These are phyloP conservation scores for Corvus moneduloides DNA, from an alignment of 2,113 vertebrate species.

Conservation along the genomic window DNA sequence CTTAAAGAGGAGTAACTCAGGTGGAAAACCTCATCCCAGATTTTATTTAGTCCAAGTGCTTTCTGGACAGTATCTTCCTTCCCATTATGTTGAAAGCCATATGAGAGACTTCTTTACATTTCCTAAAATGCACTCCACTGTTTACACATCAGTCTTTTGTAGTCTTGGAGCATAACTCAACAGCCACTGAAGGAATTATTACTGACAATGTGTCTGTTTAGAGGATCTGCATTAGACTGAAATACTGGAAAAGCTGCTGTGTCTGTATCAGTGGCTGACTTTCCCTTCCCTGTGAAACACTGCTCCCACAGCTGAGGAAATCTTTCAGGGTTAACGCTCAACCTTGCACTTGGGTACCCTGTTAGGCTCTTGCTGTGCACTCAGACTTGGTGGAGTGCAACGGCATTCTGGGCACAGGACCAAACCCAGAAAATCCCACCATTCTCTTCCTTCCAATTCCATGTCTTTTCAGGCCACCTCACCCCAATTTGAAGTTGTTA, in stretches of 20 bases:
- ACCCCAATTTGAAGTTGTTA: conserved; percentile 38
- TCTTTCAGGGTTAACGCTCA: neutral
- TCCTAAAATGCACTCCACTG: neutral
- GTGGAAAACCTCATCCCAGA: neutral
- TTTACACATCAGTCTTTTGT: neutral
- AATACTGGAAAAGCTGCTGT: neutral
- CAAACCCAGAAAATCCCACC: conserved; percentile 23
- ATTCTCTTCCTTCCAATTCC: conserved; percentile 15
- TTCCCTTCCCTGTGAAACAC: neutral
- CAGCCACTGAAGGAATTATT: neutral
- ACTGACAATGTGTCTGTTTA: neutral
- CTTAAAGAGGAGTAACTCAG: neutral
- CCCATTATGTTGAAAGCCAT: neutral
- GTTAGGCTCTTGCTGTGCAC: neutral
- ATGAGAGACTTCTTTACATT: neutral
- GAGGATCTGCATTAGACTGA: neutral
- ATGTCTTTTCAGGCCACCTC: conserved; percentile 35
- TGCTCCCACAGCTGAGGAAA: neutral
- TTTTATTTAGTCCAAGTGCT: neutral
- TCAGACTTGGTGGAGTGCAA: neutral
- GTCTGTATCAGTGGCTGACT: neutral
- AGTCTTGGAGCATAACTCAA: neutral
- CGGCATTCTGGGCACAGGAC: neutral
- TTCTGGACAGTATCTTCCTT: neutral
- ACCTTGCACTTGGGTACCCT: neutral